Base-by-base conservation (phyloP, 1,140 invertebrate species). In the Lethocerus indicus region DNA sequence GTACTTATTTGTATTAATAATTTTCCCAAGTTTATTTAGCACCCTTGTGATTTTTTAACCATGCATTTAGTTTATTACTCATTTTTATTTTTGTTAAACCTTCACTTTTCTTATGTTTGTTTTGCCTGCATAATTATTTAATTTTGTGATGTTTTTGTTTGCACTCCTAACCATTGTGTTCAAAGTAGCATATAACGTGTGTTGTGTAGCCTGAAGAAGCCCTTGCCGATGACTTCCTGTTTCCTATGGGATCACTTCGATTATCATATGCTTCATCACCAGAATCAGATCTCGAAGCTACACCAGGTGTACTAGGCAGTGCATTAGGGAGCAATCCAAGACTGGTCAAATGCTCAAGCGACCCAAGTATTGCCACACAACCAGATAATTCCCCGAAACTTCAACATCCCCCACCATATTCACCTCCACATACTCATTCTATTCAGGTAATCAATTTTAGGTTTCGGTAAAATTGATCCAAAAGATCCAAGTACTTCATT, bases 231-330 rank as follows among this genome's bases (percentile, higher is more conserved):
- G 91, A 98, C 75, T 92, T 96, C 78, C 79, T 97, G 61, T 96
- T 97, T 74, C 92, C 92, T 60, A 93, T 95, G 88, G 88, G 88
- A 55, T 87, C 86, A 67, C 66, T 72, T 49, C 81, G 91, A 60
- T 72, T 94, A 54, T 94, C 90, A 61, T 95, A 93, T 71, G 90
- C 89, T 54, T 92, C 87, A 59, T 92, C 88, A 61, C 89, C 89
- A 56, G 91, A 95, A 70, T 91, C 85, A 63, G 91, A 96, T 67
- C 73, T 88, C 62, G 89, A 93, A 69, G 72, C 87, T 58, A 82
- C 81, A 62, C 80, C 81, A 52, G 79, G 76, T 58, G 78, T 78
- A 50, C 76, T 75, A 56, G 61, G 72, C 29, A 61, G 71, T 54
- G 66, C 75, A 60, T n/a, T 36, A 18, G 61, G 69, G 60, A 61